Percentiles rank a stretch among this genome's conserved stretches.
Evolutionary conservation across 2,888 invertebrate species (phyloP).

Genomic region (Myathropa florea): DNA sequence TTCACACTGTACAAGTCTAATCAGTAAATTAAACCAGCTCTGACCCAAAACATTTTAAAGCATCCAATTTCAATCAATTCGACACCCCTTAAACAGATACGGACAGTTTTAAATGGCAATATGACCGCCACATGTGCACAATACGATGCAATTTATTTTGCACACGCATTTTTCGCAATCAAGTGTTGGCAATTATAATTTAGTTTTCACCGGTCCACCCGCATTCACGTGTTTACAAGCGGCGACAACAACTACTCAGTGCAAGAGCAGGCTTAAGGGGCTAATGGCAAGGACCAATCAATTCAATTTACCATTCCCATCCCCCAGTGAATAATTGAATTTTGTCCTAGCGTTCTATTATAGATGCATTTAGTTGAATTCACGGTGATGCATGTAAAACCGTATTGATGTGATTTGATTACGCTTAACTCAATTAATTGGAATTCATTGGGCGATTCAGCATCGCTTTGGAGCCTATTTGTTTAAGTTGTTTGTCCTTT

Average conservation of each 20-base stretch:
- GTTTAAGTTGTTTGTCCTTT: neutral
- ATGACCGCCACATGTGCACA: neutral
- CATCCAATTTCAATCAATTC: neutral
- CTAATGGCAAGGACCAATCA: neutral
- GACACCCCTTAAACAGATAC: neutral
- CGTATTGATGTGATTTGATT: conserved; percentile 3
- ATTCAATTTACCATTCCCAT: neutral
- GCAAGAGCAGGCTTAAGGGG: neutral
- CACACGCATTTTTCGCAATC: neutral
- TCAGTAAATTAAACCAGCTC: neutral
- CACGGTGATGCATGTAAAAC: conserved; percentile 3
- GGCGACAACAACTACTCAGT: too few species aligned
- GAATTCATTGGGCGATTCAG: neutral
- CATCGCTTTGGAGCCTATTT: neutral
- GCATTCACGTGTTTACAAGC: neutral
- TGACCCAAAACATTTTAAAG: neutral
- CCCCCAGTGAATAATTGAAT: conserved; percentile 22
- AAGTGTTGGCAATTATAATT: conserved; percentile 21
- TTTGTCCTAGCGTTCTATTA: conserved; percentile 11
- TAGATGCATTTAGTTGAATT: conserved; percentile 17
- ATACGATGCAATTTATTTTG: neutral
- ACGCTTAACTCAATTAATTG: conserved; percentile 5
- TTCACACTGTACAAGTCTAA: neutral
- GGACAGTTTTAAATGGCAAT: neutral
- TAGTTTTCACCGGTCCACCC: conserved; percentile 30